Percentiles rank a stretch among this genome's conserved stretches.
These are phyloP conservation scores for Dendrolimus pini DNA, from an alignment of 2,888 invertebrate species.

Conservation along the genomic window DNA sequence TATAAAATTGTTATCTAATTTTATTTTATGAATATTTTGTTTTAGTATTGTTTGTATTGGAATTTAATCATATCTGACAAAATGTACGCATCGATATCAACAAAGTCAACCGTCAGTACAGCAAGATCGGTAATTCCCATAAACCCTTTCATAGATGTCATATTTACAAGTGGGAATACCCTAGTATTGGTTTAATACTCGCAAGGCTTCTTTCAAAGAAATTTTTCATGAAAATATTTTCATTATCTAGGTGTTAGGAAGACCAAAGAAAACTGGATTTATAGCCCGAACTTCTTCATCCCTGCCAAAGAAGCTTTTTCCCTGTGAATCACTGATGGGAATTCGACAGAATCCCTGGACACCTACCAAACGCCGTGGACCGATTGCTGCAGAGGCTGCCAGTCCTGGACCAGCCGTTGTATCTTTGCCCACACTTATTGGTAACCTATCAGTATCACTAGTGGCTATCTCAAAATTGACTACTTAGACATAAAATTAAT, in stretches of 20 bases:
- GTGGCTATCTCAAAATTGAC: too few species aligned
- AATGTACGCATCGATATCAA: slow-evolving; percentile 11
- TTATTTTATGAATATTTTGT: too few species aligned
- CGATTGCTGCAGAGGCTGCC: slow-evolving; percentile 89
- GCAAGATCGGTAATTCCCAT: slow-evolving; percentile 28
- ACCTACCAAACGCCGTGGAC: slow-evolving; percentile 91
- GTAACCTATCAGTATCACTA: slow-evolving; percentile 54
- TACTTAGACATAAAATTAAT: too few species aligned
- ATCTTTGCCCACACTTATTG: slow-evolving; percentile 86
- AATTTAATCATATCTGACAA: background rate
- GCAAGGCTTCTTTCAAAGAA: too few species aligned
- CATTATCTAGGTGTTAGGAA: slow-evolving; percentile 6
- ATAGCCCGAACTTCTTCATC: slow-evolving; percentile 29
- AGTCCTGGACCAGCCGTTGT: slow-evolving; percentile 94
- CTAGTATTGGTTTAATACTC: too few species aligned
- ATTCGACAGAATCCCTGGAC: slow-evolving; percentile 93
- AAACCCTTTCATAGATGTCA: too few species aligned
- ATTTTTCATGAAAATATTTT: too few species aligned
- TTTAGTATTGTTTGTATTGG: too few species aligned
- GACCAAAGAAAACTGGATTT: slow-evolving; percentile 9
- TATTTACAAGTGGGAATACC: too few species aligned
- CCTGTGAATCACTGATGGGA: slow-evolving; percentile 67
- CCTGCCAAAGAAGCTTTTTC: slow-evolving; percentile 28
- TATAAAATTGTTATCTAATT: too few species aligned
- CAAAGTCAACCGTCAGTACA: slow-evolving; percentile 27